Evolutionary conservation across 2,888 invertebrate species (phyloP), one percentile per base, ranked within the genome.

Genomic region (Copidosoma aretas): DNA sequence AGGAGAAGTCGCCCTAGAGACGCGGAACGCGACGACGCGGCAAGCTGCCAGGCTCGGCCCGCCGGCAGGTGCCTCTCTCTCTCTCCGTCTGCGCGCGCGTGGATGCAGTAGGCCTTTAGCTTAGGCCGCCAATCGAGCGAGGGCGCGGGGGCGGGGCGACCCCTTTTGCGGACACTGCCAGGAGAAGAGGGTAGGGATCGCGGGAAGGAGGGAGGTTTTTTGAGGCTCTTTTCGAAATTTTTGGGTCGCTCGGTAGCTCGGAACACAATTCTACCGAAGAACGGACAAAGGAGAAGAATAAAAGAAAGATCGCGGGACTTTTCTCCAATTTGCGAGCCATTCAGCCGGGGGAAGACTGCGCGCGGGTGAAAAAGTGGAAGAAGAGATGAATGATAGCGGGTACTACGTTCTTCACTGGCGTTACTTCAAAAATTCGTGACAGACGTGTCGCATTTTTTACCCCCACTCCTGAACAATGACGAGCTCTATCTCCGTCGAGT

Each of bases 11-110:
- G 51, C 49, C 46, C n/a, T n/a, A n/a, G n/a, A n/a, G 14, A 49
- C 32, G 25, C 19, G 49, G 54, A 52, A 46, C 63, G 68, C 68
- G 71, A 24, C 68, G 71, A 64, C 68, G 71, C 68, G 71, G 66
- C 66, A 60, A 1, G 51, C 51, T 68, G 68, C 71, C 68, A 68
- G 57, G 32, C 15, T 10, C 22, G 52, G 14, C 24, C 46, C 41
- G 52, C 60, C 65, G 19, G 21, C 56, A 57, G 57, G 49, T 57
- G 64, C 2, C 43, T 12, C 12, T 52, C 39, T 59, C 15, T 46
- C 43, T 46, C 43, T 1, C 43, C 39, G 60, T 68, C 51, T 53
- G 32, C 49, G 19, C 57, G 60, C 63, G 63, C 41, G 52, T 52
- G 53, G 4, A 5, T 32, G 32, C 8, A 8, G 60, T 58, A 64